Base-by-base conservation (phyloP, 1,140 invertebrate genomes). In the Apis dorsata region DNA sequence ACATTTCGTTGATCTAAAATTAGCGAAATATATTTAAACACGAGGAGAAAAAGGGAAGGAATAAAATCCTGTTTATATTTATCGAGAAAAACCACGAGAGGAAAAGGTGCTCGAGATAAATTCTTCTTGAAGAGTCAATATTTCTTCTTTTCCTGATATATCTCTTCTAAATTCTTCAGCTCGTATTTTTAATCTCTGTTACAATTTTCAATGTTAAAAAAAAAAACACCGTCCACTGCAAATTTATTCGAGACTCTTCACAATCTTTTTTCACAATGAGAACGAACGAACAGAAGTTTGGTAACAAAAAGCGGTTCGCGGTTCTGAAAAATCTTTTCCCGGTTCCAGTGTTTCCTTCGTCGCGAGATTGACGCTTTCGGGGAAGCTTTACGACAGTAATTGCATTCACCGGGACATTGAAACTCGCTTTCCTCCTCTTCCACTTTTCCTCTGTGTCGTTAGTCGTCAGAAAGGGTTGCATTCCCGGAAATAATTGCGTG, bases 401-500 rank as follows among this genome's bases (percentile, higher is more conserved):
- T 65, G 24, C n/a, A 76, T 65, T 28, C 19, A 15, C 49, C 9
- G 17, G 2, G 10, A 49, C 44, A 44, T 44, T n/a, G 34, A n/a
- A 51, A 51, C 44, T 53, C 19, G 19, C 9, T 11, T 49, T n/a
- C 7, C n/a, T 51, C 19, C n/a, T 51, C 19, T 55, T 63, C 1
- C 24, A 44, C 9, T n/a, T 55, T 28, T 53, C 10, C n/a, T 75
- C 51, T 66, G n/a, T 59, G 21, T 4, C 24, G 72, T 28, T 55
- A 44, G 63, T 60, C 34, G 51, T 19, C 17, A 17, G 19, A 34
- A 75, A 65, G 21, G 34, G n/a, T 68, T 51, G 21, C 34, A 68
- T 81, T 81, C 19, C 17, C 3, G 17, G 11, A 53, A 81, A 81
- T 81, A 81, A 81, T 75, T 75, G 63, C 53, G 7, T 24, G 55